Evolutionary conservation across 2,797 vertebrate genomes (phyloP).

Genomic region (Halcyon smyrnensis): DNA sequence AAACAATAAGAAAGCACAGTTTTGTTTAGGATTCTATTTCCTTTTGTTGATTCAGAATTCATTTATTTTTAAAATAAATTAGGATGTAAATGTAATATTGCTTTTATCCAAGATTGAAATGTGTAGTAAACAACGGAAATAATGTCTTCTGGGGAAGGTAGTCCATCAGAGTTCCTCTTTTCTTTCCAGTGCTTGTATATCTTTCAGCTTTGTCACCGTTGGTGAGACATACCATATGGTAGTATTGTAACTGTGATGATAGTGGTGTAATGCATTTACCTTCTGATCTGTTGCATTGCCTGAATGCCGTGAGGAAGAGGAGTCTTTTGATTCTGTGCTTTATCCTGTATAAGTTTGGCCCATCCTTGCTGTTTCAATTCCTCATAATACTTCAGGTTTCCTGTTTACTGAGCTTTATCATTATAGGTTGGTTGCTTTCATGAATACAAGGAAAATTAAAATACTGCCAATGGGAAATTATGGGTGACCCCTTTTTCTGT

Average conservation of each 20-base stretch:
- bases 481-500: neutral
- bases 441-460: neutral
- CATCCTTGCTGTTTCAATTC: neutral
- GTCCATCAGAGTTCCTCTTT: neutral
- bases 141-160: neutral
- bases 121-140: neutral
- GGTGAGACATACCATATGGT: fast-evolving
- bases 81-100: neutral
- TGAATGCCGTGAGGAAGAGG: neutral
- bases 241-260: neutral
- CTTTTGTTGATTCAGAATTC: neutral
- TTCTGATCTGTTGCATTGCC: neutral
- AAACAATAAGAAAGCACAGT: neutral
- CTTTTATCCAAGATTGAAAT: neutral
- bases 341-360: neutral
- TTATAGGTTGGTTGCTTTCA: neutral
- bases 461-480: neutral
- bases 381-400: neutral
- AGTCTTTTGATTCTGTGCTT: neutral
- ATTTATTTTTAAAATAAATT: neutral
- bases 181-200: neutral
- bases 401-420: neutral
- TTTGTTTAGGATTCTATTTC: neutral
- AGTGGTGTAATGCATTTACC: neutral
- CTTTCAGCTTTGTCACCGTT: neutral